Evolutionary conservation across 2,113 vertebrate species (phyloP).

Genomic region (Scomber japonicus): DNA sequence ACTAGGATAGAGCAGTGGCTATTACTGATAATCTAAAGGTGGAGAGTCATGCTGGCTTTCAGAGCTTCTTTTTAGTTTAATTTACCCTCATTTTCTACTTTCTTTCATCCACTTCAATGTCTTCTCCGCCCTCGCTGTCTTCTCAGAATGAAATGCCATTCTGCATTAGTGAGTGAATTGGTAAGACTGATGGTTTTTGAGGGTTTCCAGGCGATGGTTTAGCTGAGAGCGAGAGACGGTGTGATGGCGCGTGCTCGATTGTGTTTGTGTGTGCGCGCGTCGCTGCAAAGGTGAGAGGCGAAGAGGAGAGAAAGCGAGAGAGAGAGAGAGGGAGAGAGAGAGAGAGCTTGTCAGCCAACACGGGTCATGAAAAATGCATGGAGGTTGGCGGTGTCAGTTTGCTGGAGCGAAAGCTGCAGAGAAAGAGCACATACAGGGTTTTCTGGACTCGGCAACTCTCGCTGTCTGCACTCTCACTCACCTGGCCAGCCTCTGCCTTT

Average conservation of each 20-base stretch:
- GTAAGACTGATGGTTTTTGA: conserved; percentile 77
- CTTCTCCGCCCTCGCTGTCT: conserved; percentile 57
- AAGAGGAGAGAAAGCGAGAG: conserved; percentile 33
- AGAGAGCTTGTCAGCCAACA: conserved; percentile 70
- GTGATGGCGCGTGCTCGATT: conserved; percentile 43
- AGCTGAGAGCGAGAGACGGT: conserved; percentile 65
- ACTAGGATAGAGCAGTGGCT: conserved; percentile 30
- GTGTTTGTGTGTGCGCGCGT: conserved; percentile 37
- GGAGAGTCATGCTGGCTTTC: conserved; percentile 49
- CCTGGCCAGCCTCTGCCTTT: conserved; percentile 45
- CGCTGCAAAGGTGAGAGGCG: conserved; percentile 37
- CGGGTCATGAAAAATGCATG: conserved; percentile 80
- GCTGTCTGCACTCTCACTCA: conserved; percentile 64
- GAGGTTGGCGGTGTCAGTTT: conserved; percentile 77
- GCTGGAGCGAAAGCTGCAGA: conserved; percentile 68
- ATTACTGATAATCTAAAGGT: conserved; percentile 59
- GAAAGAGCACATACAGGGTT: conserved; percentile 57
- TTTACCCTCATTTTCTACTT: conserved; percentile 66
- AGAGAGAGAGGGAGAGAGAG: conserved; percentile 15
- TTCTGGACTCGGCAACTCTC: conserved; percentile 62
- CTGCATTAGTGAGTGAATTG: conserved; percentile 75
- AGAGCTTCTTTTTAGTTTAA: conserved; percentile 60
- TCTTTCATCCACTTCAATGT: conserved; percentile 70
- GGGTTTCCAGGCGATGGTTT: conserved; percentile 67
- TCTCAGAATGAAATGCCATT: conserved; percentile 74